These are phyloP conservation scores for Suricata suricatta DNA, from an alignment of 2,113 vertebrate species.

Conservation along the genomic window DNA sequence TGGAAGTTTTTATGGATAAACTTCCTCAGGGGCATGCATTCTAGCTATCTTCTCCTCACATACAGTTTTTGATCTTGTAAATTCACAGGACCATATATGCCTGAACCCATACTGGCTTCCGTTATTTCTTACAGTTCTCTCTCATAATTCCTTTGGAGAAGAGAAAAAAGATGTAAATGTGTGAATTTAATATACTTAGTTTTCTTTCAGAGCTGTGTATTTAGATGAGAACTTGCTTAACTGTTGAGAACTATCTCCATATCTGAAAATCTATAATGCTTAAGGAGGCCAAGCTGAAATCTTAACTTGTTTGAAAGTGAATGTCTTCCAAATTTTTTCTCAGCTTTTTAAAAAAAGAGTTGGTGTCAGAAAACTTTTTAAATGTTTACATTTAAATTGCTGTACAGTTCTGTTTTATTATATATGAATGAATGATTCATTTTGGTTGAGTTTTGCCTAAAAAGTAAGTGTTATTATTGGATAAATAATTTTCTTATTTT, in stretches of 20 bases:
- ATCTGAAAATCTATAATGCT: neutral
- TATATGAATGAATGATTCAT: neutral
- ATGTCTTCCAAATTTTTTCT: neutral
- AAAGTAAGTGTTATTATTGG: slow-evolving; percentile 51
- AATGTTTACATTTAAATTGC: neutral
- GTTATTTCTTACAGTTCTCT: neutral
- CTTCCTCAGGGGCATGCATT: neutral
- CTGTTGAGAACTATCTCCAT: neutral
- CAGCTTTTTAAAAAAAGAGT: neutral
- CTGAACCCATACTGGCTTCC: neutral
- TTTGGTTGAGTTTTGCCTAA: slow-evolving; percentile 51
- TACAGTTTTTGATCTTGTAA: neutral
- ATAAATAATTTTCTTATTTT: slow-evolving; percentile 59
- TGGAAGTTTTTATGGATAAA: slow-evolving; percentile 3
- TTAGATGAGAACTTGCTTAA: neutral
- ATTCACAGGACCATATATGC: neutral
- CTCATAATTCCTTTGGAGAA: neutral
- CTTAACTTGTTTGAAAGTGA: neutral
- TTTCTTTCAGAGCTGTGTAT: neutral
- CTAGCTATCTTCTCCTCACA: neutral
- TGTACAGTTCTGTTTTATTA: neutral
- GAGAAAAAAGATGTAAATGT: neutral
- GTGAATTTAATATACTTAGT: neutral
- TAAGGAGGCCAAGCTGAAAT: neutral
- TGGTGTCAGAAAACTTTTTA: neutral